These are phyloP conservation scores for Peromyscus melanophrys DNA, from an alignment of 2,797 vertebrate species.

Conservation along the genomic window DNA sequence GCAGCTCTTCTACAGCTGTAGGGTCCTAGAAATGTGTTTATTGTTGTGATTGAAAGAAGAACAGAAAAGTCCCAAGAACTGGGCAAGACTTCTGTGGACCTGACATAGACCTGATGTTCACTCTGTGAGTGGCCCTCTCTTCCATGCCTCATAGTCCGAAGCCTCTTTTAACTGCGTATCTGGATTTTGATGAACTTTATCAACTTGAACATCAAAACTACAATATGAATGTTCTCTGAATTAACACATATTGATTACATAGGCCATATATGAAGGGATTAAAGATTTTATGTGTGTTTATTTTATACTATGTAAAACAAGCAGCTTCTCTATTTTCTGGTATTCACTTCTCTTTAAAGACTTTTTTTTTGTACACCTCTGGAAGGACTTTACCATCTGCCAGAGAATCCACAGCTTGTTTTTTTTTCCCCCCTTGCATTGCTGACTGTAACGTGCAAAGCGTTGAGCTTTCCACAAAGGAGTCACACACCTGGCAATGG, in stretches of 20 bases:
- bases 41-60: not conserved
- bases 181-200: not conserved
- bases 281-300: not conserved
- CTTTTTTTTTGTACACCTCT: constrained; percentile 27
- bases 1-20: not conserved
- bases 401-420: constrained; percentile 10
- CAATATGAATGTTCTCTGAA: not conserved
- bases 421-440: not conserved
- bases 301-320: not conserved
- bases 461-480: constrained; percentile 17
- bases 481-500: not conserved
- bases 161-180: not conserved
- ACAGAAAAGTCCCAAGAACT: not conserved
- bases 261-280: not conserved
- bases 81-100: not conserved
- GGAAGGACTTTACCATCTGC: constrained; percentile 11
- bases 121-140: not conserved
- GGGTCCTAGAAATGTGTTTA: not conserved
- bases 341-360: constrained; percentile 38
- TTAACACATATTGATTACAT: not conserved
- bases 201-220: not conserved
- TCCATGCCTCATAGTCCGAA: rapidly evolving
- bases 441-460: not conserved
- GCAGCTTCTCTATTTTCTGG: not conserved
- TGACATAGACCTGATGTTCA: not conserved